Percentiles rank a stretch among this genome's conserved stretches.
Conservation (phyloP, 37 sponge, comb jelly and placozoan genomes). For the Spongilla lacustris region DNA sequence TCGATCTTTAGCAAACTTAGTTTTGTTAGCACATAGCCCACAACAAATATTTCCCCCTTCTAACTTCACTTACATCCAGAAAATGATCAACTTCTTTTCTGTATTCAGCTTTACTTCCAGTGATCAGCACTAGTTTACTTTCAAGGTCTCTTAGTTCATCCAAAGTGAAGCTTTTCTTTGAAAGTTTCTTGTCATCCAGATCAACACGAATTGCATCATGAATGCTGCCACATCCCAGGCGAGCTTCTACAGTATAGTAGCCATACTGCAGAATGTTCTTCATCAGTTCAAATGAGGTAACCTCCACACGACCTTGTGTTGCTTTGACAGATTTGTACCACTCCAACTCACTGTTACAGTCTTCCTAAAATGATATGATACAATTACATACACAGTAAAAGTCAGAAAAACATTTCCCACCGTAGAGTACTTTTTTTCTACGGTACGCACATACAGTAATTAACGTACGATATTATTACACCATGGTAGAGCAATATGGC, state of each 20-base stretch:
- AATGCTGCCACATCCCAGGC: background rate
- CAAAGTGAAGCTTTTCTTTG: slow-evolving; percentile 23
- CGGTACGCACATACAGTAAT: no score
- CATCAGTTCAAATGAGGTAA: slow-evolving; percentile 36
- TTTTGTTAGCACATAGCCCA: no score
- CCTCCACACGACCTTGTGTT: slow-evolving; percentile 44
- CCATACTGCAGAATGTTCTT: slow-evolving; percentile 37
- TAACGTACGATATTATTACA: no score
- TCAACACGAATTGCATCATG: background rate
- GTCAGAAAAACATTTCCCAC: no score
- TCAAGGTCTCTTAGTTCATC: slow-evolving; percentile 56
- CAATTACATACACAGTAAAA: no score
- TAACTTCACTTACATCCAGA: slow-evolving; percentile 8
- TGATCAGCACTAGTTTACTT: slow-evolving; percentile 60
- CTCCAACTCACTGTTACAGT: slow-evolving; percentile 29
- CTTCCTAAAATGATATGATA: background rate
- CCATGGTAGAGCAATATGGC: no score
- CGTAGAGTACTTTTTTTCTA: no score
- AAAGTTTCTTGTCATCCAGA: background rate
- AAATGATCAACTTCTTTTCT: slow-evolving; percentile 14
- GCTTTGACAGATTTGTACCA: slow-evolving; percentile 51
- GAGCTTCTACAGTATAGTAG: slow-evolving; percentile 20
- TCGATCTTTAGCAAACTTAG: no score
- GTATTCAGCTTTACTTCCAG: slow-evolving; percentile 21
- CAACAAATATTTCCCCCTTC: background rate